Conservation (phyloP, 1,140 invertebrate genomes). For the Calliopsis andreniformis region DNA sequence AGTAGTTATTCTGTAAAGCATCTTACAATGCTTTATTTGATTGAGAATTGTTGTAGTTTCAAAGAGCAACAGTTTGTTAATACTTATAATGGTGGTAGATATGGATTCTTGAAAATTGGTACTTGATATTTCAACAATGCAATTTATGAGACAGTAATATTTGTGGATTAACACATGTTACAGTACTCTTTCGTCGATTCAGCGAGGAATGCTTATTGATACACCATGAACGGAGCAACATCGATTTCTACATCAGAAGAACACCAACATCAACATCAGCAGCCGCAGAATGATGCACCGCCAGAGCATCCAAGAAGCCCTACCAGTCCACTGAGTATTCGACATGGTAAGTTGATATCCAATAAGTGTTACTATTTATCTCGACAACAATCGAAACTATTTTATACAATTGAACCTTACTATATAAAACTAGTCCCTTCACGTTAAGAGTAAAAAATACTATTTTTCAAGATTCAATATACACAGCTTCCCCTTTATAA, state of each 20-base stretch:
- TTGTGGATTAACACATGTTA: conserved; percentile 10
- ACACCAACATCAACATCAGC: conserved; percentile 75
- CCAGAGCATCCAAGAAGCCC: conserved; percentile 78
- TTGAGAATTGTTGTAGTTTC: background rate
- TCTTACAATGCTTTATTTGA: background rate
- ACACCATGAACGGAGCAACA: conserved; percentile 76
- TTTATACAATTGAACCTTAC: no score
- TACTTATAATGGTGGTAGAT: background rate
- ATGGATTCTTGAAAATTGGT: background rate
- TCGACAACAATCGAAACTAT: no score
- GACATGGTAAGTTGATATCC: conserved; percentile 72
- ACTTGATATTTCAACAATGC: background rate
- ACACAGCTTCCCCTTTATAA: no score
- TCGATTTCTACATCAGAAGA: conserved; percentile 73
- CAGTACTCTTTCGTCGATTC: conserved; percentile 9
- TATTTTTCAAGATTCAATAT: no score
- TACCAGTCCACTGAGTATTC: conserved; percentile 76
- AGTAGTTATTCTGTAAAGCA: no score
- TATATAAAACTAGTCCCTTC: no score
- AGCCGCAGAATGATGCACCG: conserved; percentile 73
- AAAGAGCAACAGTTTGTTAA: background rate
- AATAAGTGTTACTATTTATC: no score
- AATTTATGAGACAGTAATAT: background rate
- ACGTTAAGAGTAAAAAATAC: no score
- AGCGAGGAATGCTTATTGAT: conserved; percentile 36